phyloP scores from a whole-genome alignment of 30 jellyfish, hydroid and myxozoan genomes.

The Hydractinia symbiolongicarpus region DNA sequence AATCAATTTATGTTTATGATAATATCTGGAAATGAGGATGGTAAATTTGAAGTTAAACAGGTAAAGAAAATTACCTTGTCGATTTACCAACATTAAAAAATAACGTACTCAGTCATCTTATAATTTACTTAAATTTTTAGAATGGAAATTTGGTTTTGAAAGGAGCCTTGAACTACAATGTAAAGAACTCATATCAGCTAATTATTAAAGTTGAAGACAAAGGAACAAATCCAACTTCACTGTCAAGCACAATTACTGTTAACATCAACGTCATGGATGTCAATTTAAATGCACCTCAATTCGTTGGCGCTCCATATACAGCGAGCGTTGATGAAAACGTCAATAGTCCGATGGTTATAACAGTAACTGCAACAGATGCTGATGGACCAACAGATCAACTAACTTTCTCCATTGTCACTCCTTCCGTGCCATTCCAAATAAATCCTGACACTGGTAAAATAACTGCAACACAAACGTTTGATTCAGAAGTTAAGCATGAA shows the following conservation, averaged over 20 bases:
- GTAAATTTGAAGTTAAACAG: slow-evolving; percentile 48
- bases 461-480: slow-evolving; percentile 39
- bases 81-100: background rate
- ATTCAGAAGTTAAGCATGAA: slow-evolving; percentile 41
- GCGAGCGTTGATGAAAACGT: slow-evolving; percentile 63
- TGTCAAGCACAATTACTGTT: slow-evolving; percentile 25
- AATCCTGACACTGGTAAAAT: slow-evolving; percentile 65
- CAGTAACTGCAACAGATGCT: slow-evolving; percentile 54
- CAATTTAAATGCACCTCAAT: slow-evolving; percentile 54
- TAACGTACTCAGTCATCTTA: background rate
- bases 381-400: slow-evolving; percentile 31
- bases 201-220: slow-evolving; percentile 43
- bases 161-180: background rate
- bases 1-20: slow-evolving; percentile 38
- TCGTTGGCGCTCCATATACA: slow-evolving; percentile 2
- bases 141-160: slow-evolving; percentile 35
- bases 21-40: slow-evolving; percentile 52
- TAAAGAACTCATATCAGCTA: slow-evolving; percentile 7
- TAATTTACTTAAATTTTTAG: background rate
- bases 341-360: slow-evolving; percentile 29
- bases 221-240: slow-evolving; percentile 37
- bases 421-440: slow-evolving; percentile 43
- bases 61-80: background rate
- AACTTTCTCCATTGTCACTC: background rate
- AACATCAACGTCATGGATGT: slow-evolving; percentile 48